These are phyloP conservation scores for Trichonephila clavata DNA, from an alignment of 1,140 invertebrate genomes.

Conservation along the genomic window DNA sequence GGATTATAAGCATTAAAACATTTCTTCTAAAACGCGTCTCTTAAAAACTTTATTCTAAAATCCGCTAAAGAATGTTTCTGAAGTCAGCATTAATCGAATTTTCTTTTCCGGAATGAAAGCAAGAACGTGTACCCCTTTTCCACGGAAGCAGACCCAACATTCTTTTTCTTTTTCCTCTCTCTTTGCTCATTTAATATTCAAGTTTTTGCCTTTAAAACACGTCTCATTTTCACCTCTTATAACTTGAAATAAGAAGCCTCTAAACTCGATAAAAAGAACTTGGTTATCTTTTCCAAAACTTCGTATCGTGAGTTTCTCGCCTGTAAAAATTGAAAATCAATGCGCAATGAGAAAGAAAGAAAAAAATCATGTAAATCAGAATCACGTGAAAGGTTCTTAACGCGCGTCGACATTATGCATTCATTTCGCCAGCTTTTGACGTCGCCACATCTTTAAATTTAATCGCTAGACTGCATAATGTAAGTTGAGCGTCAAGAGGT, in stretches of 20 bases:
- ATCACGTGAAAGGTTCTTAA: neutral
- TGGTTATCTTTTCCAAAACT: constrained; percentile 22
- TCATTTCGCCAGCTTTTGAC: neutral
- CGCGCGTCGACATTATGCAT: constrained; percentile 17
- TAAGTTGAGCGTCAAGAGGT: too few species aligned
- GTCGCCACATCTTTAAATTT: constrained; percentile 33
- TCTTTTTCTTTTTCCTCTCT: too few species aligned
- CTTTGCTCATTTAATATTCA: constrained; percentile 23
- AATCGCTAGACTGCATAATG: neutral
- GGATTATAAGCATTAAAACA: neutral
- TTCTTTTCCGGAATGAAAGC: constrained; percentile 18
- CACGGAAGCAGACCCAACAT: neutral
- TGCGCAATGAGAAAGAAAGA: neutral
- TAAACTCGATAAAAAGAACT: constrained; percentile 33
- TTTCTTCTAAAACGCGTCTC: neutral
- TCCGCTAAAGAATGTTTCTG: neutral
- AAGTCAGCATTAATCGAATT: constrained; percentile 26
- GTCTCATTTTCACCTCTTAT: constrained; percentile 45
- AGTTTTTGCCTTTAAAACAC: constrained; percentile 35
- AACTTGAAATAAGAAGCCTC: constrained; percentile 30
- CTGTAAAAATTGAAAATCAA: constrained; percentile 45
- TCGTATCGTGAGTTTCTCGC: neutral
- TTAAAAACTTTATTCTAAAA: neutral
- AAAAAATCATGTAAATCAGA: neutral
- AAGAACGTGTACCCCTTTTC: neutral